phyloP scores from a whole-genome alignment of 1,140 invertebrate genomes.

The Zaprionus ghesquierei region DNA sequence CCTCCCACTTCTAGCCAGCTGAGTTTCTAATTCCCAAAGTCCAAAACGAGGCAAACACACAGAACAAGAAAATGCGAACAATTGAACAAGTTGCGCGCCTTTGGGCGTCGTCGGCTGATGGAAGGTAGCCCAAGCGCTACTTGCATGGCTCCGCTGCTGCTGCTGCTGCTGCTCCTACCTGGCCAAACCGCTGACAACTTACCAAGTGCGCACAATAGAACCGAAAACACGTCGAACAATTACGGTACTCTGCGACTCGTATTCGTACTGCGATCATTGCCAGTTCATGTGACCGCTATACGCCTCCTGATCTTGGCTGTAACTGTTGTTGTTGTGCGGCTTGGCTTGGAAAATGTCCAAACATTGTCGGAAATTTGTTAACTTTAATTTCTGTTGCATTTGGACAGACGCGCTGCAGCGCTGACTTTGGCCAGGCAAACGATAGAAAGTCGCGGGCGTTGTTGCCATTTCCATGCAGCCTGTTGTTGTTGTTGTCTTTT shows the following conservation, averaged over 20 bases:
- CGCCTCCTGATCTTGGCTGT: constrained; percentile 26
- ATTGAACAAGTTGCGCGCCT: constrained; percentile 63
- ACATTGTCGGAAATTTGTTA: constrained; percentile 81
- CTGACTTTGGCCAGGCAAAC: constrained; percentile 9
- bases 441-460: constrained; percentile 64
- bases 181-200: constrained; percentile 30
- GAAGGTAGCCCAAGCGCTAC: constrained; percentile 62
- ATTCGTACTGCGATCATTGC: constrained; percentile 27
- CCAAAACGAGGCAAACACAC: constrained; percentile 17
- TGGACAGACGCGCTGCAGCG: constrained; percentile 42
- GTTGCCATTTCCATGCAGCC: constrained; percentile 35
- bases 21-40: constrained; percentile 29
- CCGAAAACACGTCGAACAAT: constrained; percentile 62
- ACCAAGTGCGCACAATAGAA: constrained; percentile 64
- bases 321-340: constrained; percentile 19
- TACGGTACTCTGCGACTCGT: constrained; percentile 53
- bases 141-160: constrained; percentile 35
- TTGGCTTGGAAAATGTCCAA: constrained; percentile 67
- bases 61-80: constrained; percentile 39
- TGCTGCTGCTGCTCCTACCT: not conserved
- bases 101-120: constrained; percentile 74
- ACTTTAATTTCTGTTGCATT: constrained; percentile 75
- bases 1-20: not conserved
- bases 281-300: constrained; percentile 32
- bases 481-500: constrained; percentile 24